Percentiles rank a stretch among this genome's conserved stretches.
These are phyloP conservation scores for Hartigia nigra DNA, from an alignment of 2,888 invertebrate species.

Conservation along the genomic window DNA sequence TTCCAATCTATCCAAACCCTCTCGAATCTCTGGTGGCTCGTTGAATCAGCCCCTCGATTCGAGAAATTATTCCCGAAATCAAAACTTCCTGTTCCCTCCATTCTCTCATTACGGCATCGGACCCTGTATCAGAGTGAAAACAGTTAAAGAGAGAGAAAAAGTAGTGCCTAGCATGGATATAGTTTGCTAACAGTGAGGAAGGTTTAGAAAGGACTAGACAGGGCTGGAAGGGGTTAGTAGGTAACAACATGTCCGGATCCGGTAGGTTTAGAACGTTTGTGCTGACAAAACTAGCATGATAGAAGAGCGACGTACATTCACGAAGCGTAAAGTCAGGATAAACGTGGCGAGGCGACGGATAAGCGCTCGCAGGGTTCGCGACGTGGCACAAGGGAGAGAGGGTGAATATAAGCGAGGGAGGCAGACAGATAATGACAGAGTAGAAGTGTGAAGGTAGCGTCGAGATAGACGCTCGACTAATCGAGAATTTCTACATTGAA, in stretches of 20 bases:
- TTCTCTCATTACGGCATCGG: background rate
- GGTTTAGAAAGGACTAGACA: background rate
- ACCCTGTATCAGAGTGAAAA: background rate
- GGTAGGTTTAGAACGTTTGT: constrained; percentile 6
- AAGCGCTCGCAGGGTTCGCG: background rate
- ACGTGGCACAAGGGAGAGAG: constrained; percentile 20
- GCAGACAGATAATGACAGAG: constrained; percentile 18
- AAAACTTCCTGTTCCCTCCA: background rate
- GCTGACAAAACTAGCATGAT: constrained; percentile 18
- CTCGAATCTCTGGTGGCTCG: background rate
- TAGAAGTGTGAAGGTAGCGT: constrained; percentile 8
- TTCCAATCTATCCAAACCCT: constrained; percentile 1
- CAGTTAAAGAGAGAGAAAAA: background rate
- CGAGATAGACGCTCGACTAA: background rate
- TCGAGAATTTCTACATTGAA: background rate
- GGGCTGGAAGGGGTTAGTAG: background rate
- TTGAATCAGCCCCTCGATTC: background rate
- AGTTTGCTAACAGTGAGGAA: background rate
- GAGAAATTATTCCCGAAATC: constrained; percentile 1
- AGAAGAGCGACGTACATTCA: constrained; percentile 12
- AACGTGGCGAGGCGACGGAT: constrained; percentile 19
- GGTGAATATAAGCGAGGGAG: constrained; percentile 21
- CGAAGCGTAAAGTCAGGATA: constrained; percentile 41
- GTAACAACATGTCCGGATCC: background rate
- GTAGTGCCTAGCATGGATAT: background rate